A percentile compares a stretch with the other conserved stretches of the same genome.
Conservation (phyloP, 2,113 vertebrate species). For the Polypterus senegalus region DNA sequence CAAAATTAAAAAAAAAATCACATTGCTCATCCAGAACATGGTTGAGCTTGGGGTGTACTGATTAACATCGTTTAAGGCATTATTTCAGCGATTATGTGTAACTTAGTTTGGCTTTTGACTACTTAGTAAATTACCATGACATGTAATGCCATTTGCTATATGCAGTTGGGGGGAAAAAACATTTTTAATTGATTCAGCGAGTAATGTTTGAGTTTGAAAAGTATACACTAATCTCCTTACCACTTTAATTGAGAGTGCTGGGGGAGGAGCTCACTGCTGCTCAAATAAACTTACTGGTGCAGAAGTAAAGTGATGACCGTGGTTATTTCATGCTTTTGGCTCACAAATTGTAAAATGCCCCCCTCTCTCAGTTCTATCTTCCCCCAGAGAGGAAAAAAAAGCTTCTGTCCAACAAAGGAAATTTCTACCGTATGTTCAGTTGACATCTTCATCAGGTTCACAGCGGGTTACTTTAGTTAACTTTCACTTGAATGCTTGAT, state of each 20-base stretch:
- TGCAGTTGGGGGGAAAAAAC: constrained; percentile 24
- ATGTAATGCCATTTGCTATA: constrained; percentile 60
- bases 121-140: constrained; percentile 58
- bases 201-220: constrained; percentile 50
- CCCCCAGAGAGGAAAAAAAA: constrained; percentile 31
- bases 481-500: constrained; percentile 93
- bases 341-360: constrained; percentile 20
- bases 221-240: constrained; percentile 57
- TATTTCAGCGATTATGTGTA: too few relatives aligned
- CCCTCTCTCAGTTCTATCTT: constrained; percentile 14
- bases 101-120: too few relatives aligned
- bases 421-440: constrained; percentile 88
- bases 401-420: constrained; percentile 74
- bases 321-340: constrained; percentile 63
- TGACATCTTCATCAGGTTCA: constrained; percentile 96
- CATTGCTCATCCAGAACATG: too few relatives aligned
- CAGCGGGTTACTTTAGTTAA: constrained; percentile 87
- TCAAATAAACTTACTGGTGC: constrained; percentile 71
- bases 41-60: too few relatives aligned
- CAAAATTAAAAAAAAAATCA: too few relatives aligned
- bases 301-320: constrained; percentile 66
- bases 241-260: constrained; percentile 57
- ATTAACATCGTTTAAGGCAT: too few relatives aligned
- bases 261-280: constrained; percentile 46
- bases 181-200: constrained; percentile 43